Base-by-base conservation (phyloP, 2,888 invertebrate species). In the Noctua janthe region DNA sequence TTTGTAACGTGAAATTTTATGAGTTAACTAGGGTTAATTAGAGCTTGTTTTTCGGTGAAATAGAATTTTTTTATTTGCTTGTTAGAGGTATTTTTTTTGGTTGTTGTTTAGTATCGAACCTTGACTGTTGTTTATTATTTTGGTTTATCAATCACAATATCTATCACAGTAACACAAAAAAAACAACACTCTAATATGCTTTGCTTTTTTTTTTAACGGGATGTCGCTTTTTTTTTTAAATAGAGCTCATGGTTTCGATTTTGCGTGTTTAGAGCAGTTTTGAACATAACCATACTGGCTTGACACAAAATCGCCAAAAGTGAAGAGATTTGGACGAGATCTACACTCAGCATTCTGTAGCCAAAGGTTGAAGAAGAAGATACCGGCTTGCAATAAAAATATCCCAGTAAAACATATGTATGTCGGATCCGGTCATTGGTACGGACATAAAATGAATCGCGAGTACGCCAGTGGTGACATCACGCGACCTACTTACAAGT, bases 1-100 rank as follows among this genome's bases (percentile, higher is more conserved):
- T 74, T 87, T 67, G 78, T 70, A 74, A 79, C 74, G 59, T 70
- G 62, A 70, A 81, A 73, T 80, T 83, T 89, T 81, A 87, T 81
- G 75, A 87, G 81, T 78, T 79, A 69, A 80, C 64, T 75, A 54
- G 73, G 71, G 80, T 89, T 86, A 83, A 88, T 88, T 88, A 88
- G 78, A 71, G 74, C 43, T 77, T 49, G 67, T 69, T 70, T 76
- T 80, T 76, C 74, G 59, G 72, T 66, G 71, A 49, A 54, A 29
- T 29, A 29, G 29, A 29, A 29, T 29, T 29, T 67, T 35, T 71
- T 74, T 64, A 43, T 0, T 4, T 0, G 39, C 13, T 47, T 51
- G 1, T 2, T 0, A 0, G 4, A 15, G 5, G 11, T 56, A 1
- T 0, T 49, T 67, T 39, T 29, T 15, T 10, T 15, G 1, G 7